Percentiles rank a stretch among this genome's conserved stretches.
These are phyloP conservation scores for Bombus haemorrhoidalis DNA, from an alignment of 1,140 invertebrate species.

Conservation along the genomic window DNA sequence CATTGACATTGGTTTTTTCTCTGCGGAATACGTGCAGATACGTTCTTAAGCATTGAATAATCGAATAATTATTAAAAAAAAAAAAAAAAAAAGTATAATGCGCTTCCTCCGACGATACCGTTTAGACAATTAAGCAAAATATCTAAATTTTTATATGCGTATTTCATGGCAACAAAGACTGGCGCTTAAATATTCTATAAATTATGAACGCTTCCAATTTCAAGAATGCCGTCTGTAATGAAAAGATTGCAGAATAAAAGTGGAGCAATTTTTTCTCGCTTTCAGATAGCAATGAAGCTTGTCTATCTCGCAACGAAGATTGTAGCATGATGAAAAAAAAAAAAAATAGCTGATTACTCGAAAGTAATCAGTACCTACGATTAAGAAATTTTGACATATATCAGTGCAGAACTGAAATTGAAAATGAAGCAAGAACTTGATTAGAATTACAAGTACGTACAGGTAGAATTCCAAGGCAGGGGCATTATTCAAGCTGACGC, in stretches of 20 bases:
- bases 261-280: not conserved
- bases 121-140: too few species aligned
- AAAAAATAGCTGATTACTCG: too few species aligned
- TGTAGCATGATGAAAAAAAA: too few species aligned
- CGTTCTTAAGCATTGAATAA: not conserved
- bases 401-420: too few species aligned
- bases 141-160: too few species aligned
- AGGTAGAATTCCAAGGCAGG: not conserved
- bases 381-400: not conserved
- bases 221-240: not conserved
- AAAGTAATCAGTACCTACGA: not conserved
- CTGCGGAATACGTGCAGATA: not conserved
- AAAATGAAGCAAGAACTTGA: not conserved
- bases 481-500: not conserved
- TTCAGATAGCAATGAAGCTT: not conserved
- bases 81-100: rapidly evolving
- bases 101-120: too few species aligned
- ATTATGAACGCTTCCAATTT: not conserved
- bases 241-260: not conserved
- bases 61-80: too few species aligned
- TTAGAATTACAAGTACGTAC: not conserved
- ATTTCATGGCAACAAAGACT: too few species aligned
- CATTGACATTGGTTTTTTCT: not conserved
- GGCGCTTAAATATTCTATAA: not conserved
- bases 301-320: not conserved